Base-by-base conservation (phyloP, 2,888 invertebrate species). In the Orthosia incerta region DNA sequence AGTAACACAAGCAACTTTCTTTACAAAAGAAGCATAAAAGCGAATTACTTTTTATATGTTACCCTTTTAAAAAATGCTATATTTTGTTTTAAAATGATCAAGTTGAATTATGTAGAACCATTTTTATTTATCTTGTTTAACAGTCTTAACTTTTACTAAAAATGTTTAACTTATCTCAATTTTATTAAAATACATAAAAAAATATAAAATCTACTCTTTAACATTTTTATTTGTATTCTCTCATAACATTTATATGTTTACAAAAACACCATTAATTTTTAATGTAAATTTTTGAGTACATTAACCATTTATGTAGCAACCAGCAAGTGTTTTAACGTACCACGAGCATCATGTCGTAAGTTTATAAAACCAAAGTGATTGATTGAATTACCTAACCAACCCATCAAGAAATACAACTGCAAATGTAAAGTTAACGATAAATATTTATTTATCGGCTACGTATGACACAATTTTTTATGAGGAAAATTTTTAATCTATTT, bases 331-430 rank as follows among this genome's bases (percentile, higher is more conserved):
- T 73, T 72, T 61, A 62, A 78, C 57, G 55, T 72, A 16, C 61
- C 31, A 75, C 50, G 50, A 71, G 76, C 81, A 79, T 72, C 53
- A 74, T 83, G 74, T 82, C 55, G 76, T 80, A 86, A 86, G 70
- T 71, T 26, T 20, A 80, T 71, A 70, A 79, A 71, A 81, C 69
- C 56, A 79, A 79, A 83, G 82, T 87, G 85, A 86, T 87, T 85
- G 79, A 87, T 86, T 82, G 71, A 69, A 75, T 85, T 78, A 85
- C 88, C 80, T 77, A 73, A 73, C 81, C 65, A 31, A 46, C 20
- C 59, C 50, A 76, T 50, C 26, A 48, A 75, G n/a, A 68, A 66
- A 55, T 59, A 67, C n/a, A 31, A 67, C 50, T 20, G 23, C 23
- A 75, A 57, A 82, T 50, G 59, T 31, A 67, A 39, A 73, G 9